Evolutionary conservation across 2,888 invertebrate genomes (phyloP).

Genomic region (Hydrotaea cyrtoneurina): DNA sequence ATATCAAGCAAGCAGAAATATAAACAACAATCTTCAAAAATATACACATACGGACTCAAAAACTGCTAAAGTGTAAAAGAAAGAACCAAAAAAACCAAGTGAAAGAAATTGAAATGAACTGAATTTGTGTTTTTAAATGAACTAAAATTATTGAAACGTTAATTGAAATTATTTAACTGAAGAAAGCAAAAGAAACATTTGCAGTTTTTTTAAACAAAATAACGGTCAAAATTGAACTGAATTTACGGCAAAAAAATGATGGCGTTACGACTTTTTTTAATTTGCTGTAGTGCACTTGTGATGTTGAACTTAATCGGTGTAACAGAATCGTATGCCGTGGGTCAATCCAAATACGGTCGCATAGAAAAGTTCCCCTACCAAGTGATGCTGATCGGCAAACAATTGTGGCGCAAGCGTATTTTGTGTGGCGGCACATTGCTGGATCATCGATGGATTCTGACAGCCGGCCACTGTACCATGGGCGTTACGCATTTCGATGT

Average conservation of each 20-base stretch:
- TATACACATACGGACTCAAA: no score
- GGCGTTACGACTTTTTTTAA: conserved; percentile 5
- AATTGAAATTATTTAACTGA: background rate
- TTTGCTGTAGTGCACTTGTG: conserved; percentile 7
- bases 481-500: conserved; percentile 78
- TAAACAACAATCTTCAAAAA: no score
- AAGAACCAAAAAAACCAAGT: conserved; percentile 24
- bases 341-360: conserved; percentile 76
- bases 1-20: conserved; percentile 22
- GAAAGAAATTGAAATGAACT: conserved; percentile 11
- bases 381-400: conserved; percentile 80
- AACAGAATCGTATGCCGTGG: conserved; percentile 74
- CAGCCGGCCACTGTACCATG: conserved; percentile 79
- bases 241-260: conserved; percentile 37
- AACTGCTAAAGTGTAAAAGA: background rate
- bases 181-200: conserved; percentile 32
- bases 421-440: conserved; percentile 79
- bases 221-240: conserved; percentile 32
- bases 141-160: conserved; percentile 6
- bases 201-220: background rate
- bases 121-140: conserved; percentile 16
- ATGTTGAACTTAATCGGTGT: conserved; percentile 45
- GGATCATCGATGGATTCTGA: conserved; percentile 78
- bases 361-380: conserved; percentile 79
- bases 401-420: conserved; percentile 76